Evolutionary conservation across 1,140 invertebrate species (phyloP), one percentile per base, ranked within the genome.

Genomic region (Vanessa atalanta): DNA sequence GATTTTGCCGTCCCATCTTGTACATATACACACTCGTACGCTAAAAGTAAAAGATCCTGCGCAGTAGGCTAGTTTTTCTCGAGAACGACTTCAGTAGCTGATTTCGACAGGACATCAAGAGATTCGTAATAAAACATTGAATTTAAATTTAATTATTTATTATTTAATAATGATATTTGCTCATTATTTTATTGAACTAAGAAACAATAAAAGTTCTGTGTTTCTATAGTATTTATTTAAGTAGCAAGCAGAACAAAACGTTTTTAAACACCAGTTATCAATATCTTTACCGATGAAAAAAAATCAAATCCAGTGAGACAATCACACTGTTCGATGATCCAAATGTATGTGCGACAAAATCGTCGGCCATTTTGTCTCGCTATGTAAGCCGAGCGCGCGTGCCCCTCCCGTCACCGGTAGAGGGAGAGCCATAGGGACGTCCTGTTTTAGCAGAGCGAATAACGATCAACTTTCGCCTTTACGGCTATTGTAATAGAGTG

Each of bases 291-390:
- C 11, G 14, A 4, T 60, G 3, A 57, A 63, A 70, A 12, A 55
- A 47, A 9, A 73, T 37, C 55, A 31, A 23, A 55, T n/a, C 23
- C 70, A 47, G 20, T 31, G 16, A 57, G 20, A 55, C 72, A 15
- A 70, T 31, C 72, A 47, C 66, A 73, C 48, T 8, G 53, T 63
- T 26, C 48, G 51, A 48, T 37, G 23, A 55, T n/a, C 51, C 51
- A 68, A 55, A 70, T 77, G 64, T 77, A 78, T 71, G 75, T 79
- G 76, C 77, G 65, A 79, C 73, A 83, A 87, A 88, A 88, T 80
- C 53, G 85, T 87, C 90, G 83, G 89, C 90, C 90, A 92, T 92
- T 85, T 92, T 91, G 88, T 72, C 73, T 82, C 73, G 79, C 80
- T 87, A 86, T 92, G 89, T 91, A 83, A 90, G 70, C 88, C 87